Base-by-base conservation (phyloP, 2,888 invertebrate genomes). In the Nymphalis urticae region DNA sequence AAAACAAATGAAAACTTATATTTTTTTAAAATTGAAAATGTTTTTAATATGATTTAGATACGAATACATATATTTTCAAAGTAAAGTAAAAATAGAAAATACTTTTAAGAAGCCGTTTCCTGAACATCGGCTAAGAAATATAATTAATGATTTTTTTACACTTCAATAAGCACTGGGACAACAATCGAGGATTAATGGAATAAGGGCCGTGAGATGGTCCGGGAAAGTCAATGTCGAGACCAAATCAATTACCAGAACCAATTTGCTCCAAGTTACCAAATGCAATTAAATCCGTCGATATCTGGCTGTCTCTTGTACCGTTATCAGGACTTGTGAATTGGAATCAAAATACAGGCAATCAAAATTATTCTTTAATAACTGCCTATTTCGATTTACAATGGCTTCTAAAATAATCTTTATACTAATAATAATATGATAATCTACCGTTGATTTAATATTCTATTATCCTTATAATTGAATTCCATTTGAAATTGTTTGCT, bases 241-340 rank as follows among this genome's bases (percentile, higher is more conserved):
- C 80, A 80, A 88, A 87, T 87, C 87, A 88, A 90, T 90, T 89
- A 90, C 86, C 87, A 81, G 85, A 82, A 86, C 82, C 89, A 87
- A 88, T 87, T 88, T 84, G 79, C 76, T 72, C 78, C 80, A 83
- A 85, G 84, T 87, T 83, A 79, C 82, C 83, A 82, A 58, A 83
- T 83, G 86, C 88, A 87, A 88, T 89, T 88, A 88, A 83, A 79
- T 48, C 67, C 64, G 50, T 68, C 65, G 48, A 68, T 68, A 68
- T 71, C 68, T 62, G 48, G 51, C 61, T 19, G 48, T 59, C 24
- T 59, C 59, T 63, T 63, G 53, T 63, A 66, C 59, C 65, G 47
- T 24, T 27, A 54, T 24, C 42, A 42, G 58, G 42, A 63, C 53
- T 66, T 54, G 61, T 32, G 53, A 66, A 53, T 62, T 63, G 59